These are phyloP conservation scores for Aphidius ervi DNA, from an alignment of 1,140 invertebrate species.

Conservation along the genomic window DNA sequence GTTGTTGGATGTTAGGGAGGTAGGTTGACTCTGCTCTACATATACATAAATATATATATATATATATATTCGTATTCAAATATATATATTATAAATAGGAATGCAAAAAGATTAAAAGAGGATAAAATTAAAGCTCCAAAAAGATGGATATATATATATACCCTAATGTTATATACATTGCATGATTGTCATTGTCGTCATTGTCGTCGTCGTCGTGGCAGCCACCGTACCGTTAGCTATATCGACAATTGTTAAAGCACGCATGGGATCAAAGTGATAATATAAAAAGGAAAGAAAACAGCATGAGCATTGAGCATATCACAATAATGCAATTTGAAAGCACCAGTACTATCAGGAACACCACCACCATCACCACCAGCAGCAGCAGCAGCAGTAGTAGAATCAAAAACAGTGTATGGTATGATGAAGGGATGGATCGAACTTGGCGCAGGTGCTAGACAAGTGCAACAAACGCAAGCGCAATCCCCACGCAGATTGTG, in stretches of 20 bases:
- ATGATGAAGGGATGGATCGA: constrained; percentile 15
- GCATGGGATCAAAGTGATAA: not conserved
- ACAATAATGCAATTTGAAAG: too few relatives aligned
- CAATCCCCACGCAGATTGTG: constrained; percentile 21
- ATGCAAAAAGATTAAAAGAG: constrained; percentile 2
- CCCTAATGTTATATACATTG: too few relatives aligned
- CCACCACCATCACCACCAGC: too few relatives aligned
- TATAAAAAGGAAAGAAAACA: too few relatives aligned
- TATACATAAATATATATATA: too few relatives aligned
- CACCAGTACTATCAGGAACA: too few relatives aligned
- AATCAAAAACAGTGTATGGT: not conserved
- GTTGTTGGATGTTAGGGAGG: constrained; percentile 5
- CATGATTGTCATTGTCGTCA: not conserved
- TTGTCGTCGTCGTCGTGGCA: constrained; percentile 8
- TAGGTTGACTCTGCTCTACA: too few relatives aligned
- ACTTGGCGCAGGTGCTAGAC: constrained; percentile 18
- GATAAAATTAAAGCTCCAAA: not conserved
- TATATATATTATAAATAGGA: not conserved
- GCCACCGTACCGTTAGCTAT: too few relatives aligned
- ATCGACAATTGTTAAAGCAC: constrained; percentile 15
- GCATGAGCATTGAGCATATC: too few relatives aligned
- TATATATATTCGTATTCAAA: not conserved
- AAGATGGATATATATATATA: too few relatives aligned
- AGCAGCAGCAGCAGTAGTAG: too few relatives aligned
- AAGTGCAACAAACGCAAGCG: constrained; percentile 19